phyloP scores from a whole-genome alignment of 2,113 vertebrate genomes.

The Sceloporus undulatus region DNA sequence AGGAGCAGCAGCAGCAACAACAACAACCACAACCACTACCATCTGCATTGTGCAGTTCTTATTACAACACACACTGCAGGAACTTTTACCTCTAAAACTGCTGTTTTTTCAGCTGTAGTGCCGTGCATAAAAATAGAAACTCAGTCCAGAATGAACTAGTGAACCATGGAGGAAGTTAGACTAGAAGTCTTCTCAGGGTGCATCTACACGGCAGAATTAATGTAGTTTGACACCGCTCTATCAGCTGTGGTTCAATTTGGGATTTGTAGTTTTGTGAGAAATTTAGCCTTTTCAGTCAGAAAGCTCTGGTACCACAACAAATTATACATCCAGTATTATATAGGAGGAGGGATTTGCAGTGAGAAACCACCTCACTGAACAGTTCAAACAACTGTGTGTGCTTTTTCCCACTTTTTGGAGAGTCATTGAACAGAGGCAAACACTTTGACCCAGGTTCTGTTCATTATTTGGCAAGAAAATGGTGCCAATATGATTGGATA shows the following conservation, averaged over 20 bases:
- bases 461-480: constrained; percentile 49
- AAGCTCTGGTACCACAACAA: no score
- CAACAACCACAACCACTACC: no score
- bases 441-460: constrained; percentile 14
- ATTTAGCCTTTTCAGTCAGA: no score
- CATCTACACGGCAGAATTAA: no score
- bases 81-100: neutral
- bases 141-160: neutral
- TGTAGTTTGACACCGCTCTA: no score
- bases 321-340: no score
- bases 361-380: fast-evolving
- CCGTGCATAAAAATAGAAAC: neutral
- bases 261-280: no score
- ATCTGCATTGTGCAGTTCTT: no score
- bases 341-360: neutral
- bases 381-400: neutral
- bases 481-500: constrained; percentile 27
- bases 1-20: neutral
- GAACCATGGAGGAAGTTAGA: neutral
- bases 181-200: neutral
- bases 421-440: neutral
- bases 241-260: no score
- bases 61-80: neutral
- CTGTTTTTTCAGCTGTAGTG: neutral
- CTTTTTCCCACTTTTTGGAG: neutral